Percentiles rank a stretch among this genome's conserved stretches.
Conservation (phyloP, 1,140 invertebrate species). For the Drosophila gunungcola region DNA sequence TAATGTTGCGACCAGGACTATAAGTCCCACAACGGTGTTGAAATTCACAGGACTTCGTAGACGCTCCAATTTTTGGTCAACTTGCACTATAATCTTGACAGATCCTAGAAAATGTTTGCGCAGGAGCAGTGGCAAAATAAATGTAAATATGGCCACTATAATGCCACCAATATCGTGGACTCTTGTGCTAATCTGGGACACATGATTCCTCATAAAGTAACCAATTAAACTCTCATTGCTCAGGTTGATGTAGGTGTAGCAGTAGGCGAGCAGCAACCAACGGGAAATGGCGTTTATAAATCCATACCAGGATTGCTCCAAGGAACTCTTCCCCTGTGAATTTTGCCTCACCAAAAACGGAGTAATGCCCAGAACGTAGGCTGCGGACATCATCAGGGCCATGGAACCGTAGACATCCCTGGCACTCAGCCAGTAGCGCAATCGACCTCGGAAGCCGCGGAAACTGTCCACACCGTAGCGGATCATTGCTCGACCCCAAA, state of each 20-base stretch:
- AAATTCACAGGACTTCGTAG: conserved; percentile 36
- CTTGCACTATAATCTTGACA: conserved; percentile 16
- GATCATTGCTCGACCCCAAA: conserved; percentile 33
- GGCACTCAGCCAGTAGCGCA: conserved; percentile 31
- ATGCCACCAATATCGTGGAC: conserved; percentile 53
- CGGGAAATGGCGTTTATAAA: conserved; percentile 59
- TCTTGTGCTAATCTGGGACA: conserved; percentile 51
- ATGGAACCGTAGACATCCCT: conserved; percentile 56
- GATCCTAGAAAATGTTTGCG: conserved; percentile 39
- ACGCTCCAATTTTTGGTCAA: conserved; percentile 20
- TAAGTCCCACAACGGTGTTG: conserved; percentile 3
- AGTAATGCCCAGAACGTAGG: conserved; percentile 49
- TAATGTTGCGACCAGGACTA: conserved; percentile 3
- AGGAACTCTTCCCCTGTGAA: conserved; percentile 1
- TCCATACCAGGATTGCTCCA: conserved; percentile 55
- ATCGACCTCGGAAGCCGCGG: not conserved
- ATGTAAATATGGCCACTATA: conserved; percentile 38
- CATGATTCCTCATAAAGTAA: conserved; percentile 58
- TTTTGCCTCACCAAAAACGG: conserved; percentile 36
- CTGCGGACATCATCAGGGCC: conserved; percentile 36
- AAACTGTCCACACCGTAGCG: conserved; percentile 7
- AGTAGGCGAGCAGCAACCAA: conserved; percentile 59
- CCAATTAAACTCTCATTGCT: conserved; percentile 60
- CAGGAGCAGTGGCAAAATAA: conserved; percentile 49
- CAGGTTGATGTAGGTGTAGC: conserved; percentile 37